These are phyloP conservation scores for Haemorhous mexicanus DNA, from an alignment of 2,113 vertebrate species.

Conservation along the genomic window DNA sequence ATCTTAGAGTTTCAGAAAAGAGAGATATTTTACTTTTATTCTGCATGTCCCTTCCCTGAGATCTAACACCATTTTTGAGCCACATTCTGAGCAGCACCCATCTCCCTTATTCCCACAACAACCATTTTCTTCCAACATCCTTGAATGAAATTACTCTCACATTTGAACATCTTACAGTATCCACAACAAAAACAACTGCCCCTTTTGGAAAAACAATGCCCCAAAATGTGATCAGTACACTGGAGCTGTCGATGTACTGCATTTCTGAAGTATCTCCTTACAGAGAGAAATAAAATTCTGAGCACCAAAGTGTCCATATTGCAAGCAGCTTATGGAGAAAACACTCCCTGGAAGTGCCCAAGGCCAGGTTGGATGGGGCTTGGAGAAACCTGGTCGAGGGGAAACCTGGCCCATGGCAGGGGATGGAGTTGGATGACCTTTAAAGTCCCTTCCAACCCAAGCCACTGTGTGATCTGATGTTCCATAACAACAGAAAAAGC, in stretches of 20 bases:
- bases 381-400: neutral
- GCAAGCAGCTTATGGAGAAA: neutral
- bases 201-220: neutral
- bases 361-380: neutral
- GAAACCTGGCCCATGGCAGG: neutral
- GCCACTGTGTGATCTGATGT: neutral
- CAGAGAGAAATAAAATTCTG: neutral
- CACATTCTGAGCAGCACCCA: neutral
- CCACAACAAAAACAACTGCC: neutral
- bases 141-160: neutral
- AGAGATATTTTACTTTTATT: neutral
- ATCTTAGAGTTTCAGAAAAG: neutral
- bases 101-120: neutral
- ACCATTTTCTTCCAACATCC: neutral
- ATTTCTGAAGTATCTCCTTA: neutral
- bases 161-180: neutral
- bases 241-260: rapidly evolving
- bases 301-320: neutral
- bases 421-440: neutral
- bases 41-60: neutral
- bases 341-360: neutral
- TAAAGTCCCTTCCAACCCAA: neutral
- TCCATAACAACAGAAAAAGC: neutral
- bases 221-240: neutral
- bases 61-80: neutral